Conservation (phyloP, 2,113 vertebrate genomes). For the Microcebus griseorufus region DNA sequence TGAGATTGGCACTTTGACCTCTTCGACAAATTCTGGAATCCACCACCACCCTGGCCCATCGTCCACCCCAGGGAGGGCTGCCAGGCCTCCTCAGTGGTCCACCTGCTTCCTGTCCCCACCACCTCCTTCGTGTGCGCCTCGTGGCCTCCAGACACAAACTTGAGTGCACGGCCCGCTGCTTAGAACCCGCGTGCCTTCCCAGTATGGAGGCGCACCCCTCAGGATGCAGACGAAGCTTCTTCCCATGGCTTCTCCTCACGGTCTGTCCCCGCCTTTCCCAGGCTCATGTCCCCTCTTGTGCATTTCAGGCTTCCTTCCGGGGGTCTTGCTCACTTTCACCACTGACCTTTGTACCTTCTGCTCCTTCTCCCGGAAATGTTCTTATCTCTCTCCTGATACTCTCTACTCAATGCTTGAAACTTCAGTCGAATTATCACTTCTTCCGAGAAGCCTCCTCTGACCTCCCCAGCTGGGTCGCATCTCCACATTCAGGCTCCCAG, state of each 20-base stretch:
- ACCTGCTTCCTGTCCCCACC: background rate
- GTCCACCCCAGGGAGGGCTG: fast-evolving
- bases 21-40: background rate
- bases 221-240: background rate
- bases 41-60: background rate
- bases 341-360: background rate
- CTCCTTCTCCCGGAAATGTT: background rate
- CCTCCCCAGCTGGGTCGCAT: background rate
- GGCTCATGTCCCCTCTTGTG: background rate
- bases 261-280: background rate
- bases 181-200: background rate
- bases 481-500: background rate
- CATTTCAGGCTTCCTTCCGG: background rate
- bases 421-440: background rate
- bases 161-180: background rate
- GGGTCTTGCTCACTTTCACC: background rate
- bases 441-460: background rate
- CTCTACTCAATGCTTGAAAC: background rate
- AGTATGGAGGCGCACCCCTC: background rate
- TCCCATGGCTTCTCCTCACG: background rate
- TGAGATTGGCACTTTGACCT: background rate
- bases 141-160: background rate
- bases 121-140: background rate
- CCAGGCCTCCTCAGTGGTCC: background rate
- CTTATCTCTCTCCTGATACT: background rate